phyloP scores from a whole-genome alignment of 2,888 invertebrate genomes.

The Rhaphigaster nebulosa region DNA sequence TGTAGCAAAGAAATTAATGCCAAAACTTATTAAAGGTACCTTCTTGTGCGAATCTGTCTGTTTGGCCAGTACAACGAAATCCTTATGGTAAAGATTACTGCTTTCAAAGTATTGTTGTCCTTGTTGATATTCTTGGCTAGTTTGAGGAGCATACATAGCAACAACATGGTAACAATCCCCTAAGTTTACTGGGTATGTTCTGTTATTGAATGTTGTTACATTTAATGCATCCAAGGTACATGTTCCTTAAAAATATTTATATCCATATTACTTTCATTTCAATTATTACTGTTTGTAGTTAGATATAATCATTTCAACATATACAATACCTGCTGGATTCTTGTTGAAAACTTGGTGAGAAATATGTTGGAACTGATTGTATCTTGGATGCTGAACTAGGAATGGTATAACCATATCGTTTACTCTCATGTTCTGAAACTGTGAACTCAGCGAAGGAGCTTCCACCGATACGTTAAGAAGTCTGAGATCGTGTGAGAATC shows the following conservation, averaged over 20 bases:
- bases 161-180: slow-evolving; percentile 74
- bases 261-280: background rate
- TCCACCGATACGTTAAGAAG: slow-evolving; percentile 71
- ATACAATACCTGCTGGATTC: slow-evolving; percentile 47
- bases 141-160: slow-evolving; percentile 53
- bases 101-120: slow-evolving; percentile 40
- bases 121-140: background rate
- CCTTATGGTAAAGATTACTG: slow-evolving; percentile 42
- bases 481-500: slow-evolving; percentile 70
- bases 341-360: background rate
- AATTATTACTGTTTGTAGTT: background rate
- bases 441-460: slow-evolving; percentile 69
- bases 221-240: slow-evolving; percentile 75
- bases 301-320: background rate
- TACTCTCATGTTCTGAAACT: slow-evolving; percentile 71
- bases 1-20: no score
- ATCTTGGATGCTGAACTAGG: slow-evolving; percentile 72
- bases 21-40: slow-evolving; percentile 66
- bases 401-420: slow-evolving; percentile 69
- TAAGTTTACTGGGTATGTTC: slow-evolving; percentile 72
- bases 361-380: slow-evolving; percentile 68
- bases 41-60: slow-evolving; percentile 63
- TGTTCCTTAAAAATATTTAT: slow-evolving; percentile 70
- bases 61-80: slow-evolving; percentile 68
- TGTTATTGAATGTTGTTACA: slow-evolving; percentile 78